Conservation (phyloP, 53 echinoderm and acorn worm genomes). For the Patiria pectinifera region DNA sequence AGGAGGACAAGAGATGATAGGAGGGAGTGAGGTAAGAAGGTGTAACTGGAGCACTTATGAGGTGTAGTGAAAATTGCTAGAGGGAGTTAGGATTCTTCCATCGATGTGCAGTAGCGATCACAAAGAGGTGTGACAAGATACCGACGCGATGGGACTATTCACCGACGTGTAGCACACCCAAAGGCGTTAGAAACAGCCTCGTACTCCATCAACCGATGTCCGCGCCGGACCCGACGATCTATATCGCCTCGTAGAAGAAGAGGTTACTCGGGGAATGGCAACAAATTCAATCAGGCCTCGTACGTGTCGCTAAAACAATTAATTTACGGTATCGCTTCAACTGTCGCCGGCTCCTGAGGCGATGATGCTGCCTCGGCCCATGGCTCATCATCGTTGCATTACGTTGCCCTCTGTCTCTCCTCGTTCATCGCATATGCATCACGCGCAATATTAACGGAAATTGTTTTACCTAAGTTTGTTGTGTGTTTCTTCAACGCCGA, state of each 20-base stretch:
- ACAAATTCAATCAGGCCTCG: constrained; percentile 63
- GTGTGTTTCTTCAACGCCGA: constrained; percentile 2
- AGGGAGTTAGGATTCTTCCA: neutral
- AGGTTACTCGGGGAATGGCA: constrained; percentile 21
- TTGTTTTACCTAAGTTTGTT: constrained; percentile 52
- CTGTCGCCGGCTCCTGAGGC: constrained; percentile 60
- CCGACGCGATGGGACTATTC: neutral
- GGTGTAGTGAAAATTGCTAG: constrained; percentile 50
- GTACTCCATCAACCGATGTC: constrained; percentile 17
- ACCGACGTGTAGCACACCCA: neutral
- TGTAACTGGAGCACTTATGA: constrained; percentile 63
- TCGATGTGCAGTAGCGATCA: neutral
- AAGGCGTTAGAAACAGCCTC: neutral
- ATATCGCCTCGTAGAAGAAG: neutral
- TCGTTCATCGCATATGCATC: constrained; percentile 7
- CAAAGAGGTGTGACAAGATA: neutral
- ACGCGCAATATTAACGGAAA: constrained; percentile 46
- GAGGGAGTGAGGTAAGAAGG: constrained; percentile 40
- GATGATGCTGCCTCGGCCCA: constrained; percentile 8
- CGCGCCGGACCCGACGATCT: neutral
- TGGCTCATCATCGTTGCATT: constrained; percentile 35
- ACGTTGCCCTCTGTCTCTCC: neutral
- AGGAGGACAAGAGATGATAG: constrained; percentile 37
- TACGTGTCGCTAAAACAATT: constrained; percentile 69
- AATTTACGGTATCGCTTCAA: constrained; percentile 69